Base-by-base conservation (phyloP, 2,888 invertebrate species). In the Toxonevra muliebris region DNA sequence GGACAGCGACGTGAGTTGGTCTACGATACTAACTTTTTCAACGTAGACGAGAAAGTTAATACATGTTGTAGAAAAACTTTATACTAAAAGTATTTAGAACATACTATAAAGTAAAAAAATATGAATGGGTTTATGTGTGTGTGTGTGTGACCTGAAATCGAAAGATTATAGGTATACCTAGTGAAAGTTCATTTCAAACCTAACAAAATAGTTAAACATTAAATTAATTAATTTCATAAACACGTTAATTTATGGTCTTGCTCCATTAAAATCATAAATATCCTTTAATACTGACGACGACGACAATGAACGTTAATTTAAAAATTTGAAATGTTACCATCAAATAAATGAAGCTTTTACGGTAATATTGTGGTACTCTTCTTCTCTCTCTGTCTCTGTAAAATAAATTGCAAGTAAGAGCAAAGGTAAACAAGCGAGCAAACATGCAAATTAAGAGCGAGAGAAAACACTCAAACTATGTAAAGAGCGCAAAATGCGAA, bases 1-100 rank as follows among this genome's bases (percentile, higher is more conserved):
- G 78, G 73, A 75, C 74, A 74, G 68, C 59, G 69, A 77, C 78
- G 79, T 79, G 78, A 75, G 73, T 52, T 68, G 71, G 30, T 30
- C 30, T 30, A 30, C 7, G 30, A 2, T 30, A 30, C 30, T 2
- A 30, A 30, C 30, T 30, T 30, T 30, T 30, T 30, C 48, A 15
- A 48, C 8, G 30, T 7, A 30, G 30, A 7, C 30, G 7, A 30
- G 2, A 30, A 7, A 30, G 30, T 30, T 30, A 30, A 30, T 4
- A 30, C 30, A 30, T 30, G 7, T 30, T 30, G n/a, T 30, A 2
- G 30, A 7, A 30, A 30, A 30, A 30, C 30, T 30, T 30, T 30
- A 30, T 30, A 4, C 30, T 30, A 30, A 30, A 30, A 30, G 30
- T 30, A 30, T 30, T 30, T 30, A 30, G 30, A 30, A 30, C 2